Base-by-base conservation (phyloP, 2,888 invertebrate species). In the Ashinkailepas kermadecensis region DNA sequence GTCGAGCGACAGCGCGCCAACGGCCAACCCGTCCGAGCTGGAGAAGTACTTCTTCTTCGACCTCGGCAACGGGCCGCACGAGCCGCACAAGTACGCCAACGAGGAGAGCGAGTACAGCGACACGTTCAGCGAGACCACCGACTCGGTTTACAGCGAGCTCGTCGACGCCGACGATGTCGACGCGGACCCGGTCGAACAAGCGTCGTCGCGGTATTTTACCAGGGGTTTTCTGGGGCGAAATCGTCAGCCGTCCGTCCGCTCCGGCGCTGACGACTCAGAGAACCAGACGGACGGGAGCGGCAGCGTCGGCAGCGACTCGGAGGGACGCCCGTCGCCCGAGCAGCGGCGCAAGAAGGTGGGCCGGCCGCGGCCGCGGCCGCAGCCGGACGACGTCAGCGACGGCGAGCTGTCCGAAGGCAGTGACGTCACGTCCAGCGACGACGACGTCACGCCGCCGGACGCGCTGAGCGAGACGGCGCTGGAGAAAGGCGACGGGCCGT, bases 31-130 rank as follows among this genome's bases (percentile, higher is more conserved):
- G 0, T 94, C 95, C 0, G 94, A 95, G 86, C 88, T 96, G 84
- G 96, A 96, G 87, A 95, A 95, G 87, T 96, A 96, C 87, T 95
- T 95, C 89, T 95, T 94, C 88, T 95, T 93, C 85, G 94, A 93
- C 0, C 90, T 96, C 74, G 94, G 93, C 54, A 84, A 84, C 65
- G 83, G 83, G 12, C 83, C 84, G 15, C 83, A 84, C 12, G 84
- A 84, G 10, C 65, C 84, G 57, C 83, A 82, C 74, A 85, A 84
- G 70, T 85, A 84, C 67, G 85, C 86, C 39, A 86, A 86, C 81
- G 87, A 87, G 81, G 87, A 87, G 64, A 87, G 87, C 56, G 87
- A 87, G 82, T 86, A 85, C 83, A 86, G 86, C 80, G 87, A 87
- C 82, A 86, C 86, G 13, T 85, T 86, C 79, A 86, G 86, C 59